A percentile compares a stretch with the other conserved stretches of the same genome.
These are phyloP conservation scores for Scaptomyza graminum DNA, from an alignment of 1,140 invertebrate species.

Conservation along the genomic window DNA sequence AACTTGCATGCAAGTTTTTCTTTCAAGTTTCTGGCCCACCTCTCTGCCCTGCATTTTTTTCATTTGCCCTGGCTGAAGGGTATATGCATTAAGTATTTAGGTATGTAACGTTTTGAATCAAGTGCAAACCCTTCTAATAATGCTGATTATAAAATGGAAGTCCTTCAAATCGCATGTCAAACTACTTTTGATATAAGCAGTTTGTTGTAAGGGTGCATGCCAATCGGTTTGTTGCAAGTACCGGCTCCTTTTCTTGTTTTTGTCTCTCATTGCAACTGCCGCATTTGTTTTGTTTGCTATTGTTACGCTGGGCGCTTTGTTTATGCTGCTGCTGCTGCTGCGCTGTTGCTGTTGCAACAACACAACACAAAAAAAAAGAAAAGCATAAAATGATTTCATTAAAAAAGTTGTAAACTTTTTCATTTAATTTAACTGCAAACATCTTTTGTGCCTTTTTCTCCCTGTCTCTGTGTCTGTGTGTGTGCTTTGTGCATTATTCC, in stretches of 20 bases:
- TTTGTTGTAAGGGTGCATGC: neutral
- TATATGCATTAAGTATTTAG: too few relatives aligned
- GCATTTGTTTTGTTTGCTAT: constrained; percentile 70
- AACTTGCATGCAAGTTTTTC: constrained; percentile 73
- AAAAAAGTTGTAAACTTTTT: constrained; percentile 82
- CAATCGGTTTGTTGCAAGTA: neutral
- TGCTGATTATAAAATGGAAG: too few relatives aligned
- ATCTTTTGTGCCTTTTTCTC: constrained; percentile 64
- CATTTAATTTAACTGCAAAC: constrained; percentile 83
- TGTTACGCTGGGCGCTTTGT: constrained; percentile 58
- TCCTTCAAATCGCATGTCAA: too few relatives aligned
- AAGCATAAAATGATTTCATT: constrained; percentile 81
- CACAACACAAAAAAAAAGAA: constrained; percentile 20
- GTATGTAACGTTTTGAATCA: too few relatives aligned
- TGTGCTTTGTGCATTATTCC: constrained; percentile 33
- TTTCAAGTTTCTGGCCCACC: constrained; percentile 41
- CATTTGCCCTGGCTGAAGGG: too few relatives aligned
- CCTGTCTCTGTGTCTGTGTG: neutral
- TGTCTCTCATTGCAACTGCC: constrained; percentile 31
- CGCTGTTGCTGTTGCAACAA: too few relatives aligned
- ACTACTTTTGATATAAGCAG: too few relatives aligned
- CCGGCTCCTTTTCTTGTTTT: neutral
- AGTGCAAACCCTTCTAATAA: too few relatives aligned
- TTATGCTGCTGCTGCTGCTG: constrained; percentile 58
- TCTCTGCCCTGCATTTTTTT: neutral